Base-by-base conservation (phyloP, 2,888 invertebrate species). In the Itoplectis maculator region DNA sequence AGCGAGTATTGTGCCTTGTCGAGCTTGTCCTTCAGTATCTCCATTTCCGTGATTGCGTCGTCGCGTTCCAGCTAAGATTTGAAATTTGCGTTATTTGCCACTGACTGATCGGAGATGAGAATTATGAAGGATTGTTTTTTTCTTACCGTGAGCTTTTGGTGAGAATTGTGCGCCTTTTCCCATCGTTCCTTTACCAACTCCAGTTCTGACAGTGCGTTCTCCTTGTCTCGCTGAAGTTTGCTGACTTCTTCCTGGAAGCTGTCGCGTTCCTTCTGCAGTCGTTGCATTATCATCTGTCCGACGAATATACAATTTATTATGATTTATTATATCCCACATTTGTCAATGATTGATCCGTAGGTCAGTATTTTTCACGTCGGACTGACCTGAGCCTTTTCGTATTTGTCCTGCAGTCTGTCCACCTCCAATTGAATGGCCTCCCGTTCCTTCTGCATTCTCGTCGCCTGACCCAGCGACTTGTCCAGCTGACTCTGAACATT, bases 191-290 rank as follows among this genome's bases (percentile, higher is more conserved):
- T 96, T 9, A 97, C 94, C 61, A 98, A 95, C 76, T 98, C 98
- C 85, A 97, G 94, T 93, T 98, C 98, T 0, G 97, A 96, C 87
- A 96, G 95, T 81, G 97, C 95, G 84, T 96, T 97, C 90, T 98
- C 97, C 86, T 96, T 95, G 88, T 98, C 98, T 37, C 98, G 95
- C 83, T 97, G 97, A 37, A 96, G 95, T 91, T 98, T 96, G 86
- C 96, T 95, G 63, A 97, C 95, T 86, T 98, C 96, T 70, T 95
- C 96, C 84, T 97, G 96, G 87, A 97, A 96, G 84, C 95, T 94
- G 91, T 98, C 98, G 86, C 97, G 95, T 93, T 98, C 98, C 93
- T 98, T 98, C 93, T 98, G 97, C 86, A 98, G 94, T 85, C 98
- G 96, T 59, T 95, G 94, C 89, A 96, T 94, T 87, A 97, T 94